phyloP scores from a whole-genome alignment of 2,113 vertebrate genomes.

The Dicrurus megarhynchus region DNA sequence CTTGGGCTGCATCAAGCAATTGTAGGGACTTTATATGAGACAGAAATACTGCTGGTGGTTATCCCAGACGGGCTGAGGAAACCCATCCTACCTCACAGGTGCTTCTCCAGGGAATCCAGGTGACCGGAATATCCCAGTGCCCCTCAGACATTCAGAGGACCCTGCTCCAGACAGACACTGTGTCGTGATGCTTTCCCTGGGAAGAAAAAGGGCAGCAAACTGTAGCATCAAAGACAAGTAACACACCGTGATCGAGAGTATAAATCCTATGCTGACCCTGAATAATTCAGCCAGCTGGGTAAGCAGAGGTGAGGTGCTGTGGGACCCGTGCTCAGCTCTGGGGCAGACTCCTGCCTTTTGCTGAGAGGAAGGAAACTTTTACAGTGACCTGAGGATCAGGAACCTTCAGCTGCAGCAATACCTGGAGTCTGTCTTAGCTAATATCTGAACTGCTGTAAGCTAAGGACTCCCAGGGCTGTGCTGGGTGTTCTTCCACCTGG shows the following conservation, averaged over 20 bases:
- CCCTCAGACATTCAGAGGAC: not conserved
- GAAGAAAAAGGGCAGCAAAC: not conserved
- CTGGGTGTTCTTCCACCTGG: not conserved
- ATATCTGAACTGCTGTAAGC: not conserved
- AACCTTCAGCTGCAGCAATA: not conserved
- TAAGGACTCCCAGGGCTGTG: not conserved
- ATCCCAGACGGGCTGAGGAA: not conserved
- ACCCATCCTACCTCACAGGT: accelerated
- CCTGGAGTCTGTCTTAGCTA: accelerated
- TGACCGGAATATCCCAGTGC: not conserved
- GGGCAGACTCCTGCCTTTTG: not conserved
- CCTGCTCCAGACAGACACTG: not conserved
- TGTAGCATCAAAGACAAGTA: accelerated
- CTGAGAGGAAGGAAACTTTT: not conserved
- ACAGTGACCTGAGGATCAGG: accelerated
- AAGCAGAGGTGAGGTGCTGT: not conserved
- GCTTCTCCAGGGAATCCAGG: not conserved
- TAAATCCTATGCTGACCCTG: not conserved
- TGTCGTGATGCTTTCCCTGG: not conserved
- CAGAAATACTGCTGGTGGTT: not conserved
- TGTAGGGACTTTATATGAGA: accelerated
- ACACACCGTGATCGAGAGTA: accelerated
- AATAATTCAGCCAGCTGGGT: not conserved
- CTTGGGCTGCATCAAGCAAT: not conserved
- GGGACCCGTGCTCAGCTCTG: accelerated